Conservation (phyloP, 1,140 invertebrate species). For the Ostrea denselamellosa region DNA sequence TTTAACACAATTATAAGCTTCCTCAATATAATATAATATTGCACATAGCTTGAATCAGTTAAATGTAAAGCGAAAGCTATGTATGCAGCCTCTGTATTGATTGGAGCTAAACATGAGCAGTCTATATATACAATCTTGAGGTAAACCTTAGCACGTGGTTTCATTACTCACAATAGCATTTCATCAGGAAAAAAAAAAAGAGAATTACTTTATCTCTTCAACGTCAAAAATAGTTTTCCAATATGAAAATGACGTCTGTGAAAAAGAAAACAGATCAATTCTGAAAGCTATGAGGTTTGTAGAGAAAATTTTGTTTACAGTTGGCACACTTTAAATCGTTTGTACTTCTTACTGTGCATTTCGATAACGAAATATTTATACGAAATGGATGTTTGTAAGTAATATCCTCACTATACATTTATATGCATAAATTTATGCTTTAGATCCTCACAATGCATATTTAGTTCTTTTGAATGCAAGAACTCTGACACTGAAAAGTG, state of each 20-base stretch:
- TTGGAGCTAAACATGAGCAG: not conserved
- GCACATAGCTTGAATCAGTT: not conserved
- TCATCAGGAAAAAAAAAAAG: not conserved
- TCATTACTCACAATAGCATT: not conserved
- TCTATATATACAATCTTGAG: slow-evolving; percentile 13
- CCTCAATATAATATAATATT: not conserved
- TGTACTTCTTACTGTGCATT: not conserved
- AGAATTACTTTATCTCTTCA: not conserved
- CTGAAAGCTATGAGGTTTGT: not conserved
- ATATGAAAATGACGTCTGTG: not conserved
- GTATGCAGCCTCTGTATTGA: not conserved
- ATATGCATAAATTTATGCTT: no score
- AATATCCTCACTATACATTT: no score
- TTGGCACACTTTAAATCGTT: not conserved
- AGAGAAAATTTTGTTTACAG: not conserved
- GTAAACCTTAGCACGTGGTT: slow-evolving; percentile 25
- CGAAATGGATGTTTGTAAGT: not conserved
- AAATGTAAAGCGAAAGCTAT: not conserved
- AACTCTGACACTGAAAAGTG: no score
- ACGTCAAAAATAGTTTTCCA: slow-evolving; percentile 14
- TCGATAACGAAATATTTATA: not conserved
- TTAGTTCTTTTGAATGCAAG: no score
- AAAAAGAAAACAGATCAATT: not conserved
- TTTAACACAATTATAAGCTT: not conserved
- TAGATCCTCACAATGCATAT: no score